Conservation (phyloP, 2,113 vertebrate species). For the Sinocyclocheilus grahami region DNA sequence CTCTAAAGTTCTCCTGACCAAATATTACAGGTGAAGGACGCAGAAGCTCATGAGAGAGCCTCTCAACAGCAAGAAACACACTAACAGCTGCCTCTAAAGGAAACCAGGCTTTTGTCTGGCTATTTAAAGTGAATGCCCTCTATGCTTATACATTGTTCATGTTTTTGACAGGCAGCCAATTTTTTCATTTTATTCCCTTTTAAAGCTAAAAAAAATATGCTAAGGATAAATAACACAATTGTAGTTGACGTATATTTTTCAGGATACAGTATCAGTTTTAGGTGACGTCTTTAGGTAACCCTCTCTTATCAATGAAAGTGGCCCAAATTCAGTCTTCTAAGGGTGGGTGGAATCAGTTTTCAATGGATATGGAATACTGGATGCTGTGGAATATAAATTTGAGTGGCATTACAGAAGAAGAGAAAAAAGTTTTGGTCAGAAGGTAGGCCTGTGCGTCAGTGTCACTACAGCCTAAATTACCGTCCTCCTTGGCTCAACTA, state of each 20-base stretch:
- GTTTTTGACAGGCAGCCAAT: background rate
- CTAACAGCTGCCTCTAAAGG: background rate
- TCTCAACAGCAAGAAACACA: background rate
- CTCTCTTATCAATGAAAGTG: background rate
- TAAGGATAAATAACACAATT: background rate
- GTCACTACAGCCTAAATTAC: conserved; percentile 57
- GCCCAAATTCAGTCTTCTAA: background rate
- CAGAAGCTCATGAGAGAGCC: background rate
- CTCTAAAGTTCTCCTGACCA: background rate
- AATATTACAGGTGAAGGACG: conserved; percentile 5
- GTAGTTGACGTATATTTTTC: background rate
- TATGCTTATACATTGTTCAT: background rate
- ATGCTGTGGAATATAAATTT: background rate
- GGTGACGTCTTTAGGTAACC: background rate
- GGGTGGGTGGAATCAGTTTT: background rate
- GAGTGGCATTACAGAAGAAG: background rate
- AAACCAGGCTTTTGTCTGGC: background rate
- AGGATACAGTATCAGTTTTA: background rate
- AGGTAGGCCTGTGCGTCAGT: conserved; percentile 36
- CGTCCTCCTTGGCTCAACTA: conserved; percentile 55
- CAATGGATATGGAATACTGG: background rate
- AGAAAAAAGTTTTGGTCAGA: conserved; percentile 26
- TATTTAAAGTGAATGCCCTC: conserved; percentile 4
- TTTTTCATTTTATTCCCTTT: background rate
- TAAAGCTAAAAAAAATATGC: background rate